Evolutionary conservation across 2,113 vertebrate species (phyloP).

Genomic region (Ginglymostoma cirratum): DNA sequence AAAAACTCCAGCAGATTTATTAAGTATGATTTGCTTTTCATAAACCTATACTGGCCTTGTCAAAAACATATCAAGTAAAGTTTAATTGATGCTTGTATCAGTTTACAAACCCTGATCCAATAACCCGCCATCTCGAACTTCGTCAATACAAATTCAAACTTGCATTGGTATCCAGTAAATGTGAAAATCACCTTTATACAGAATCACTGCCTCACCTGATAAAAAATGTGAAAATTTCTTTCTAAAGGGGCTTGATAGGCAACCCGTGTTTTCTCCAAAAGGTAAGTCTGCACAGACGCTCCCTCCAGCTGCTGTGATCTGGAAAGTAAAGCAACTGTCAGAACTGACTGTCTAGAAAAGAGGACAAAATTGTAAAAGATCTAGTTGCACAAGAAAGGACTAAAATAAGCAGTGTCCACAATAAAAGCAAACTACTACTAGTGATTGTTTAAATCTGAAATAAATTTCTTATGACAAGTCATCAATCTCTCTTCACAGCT

Average conservation of each 20-base stretch:
- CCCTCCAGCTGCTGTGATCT: constrained; percentile 81
- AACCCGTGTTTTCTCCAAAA: constrained; percentile 91
- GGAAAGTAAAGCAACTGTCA: constrained; percentile 23
- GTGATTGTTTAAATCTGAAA: not conserved
- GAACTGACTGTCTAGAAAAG: not conserved
- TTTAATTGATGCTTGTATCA: not conserved
- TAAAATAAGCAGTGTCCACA: not conserved
- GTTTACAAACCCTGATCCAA: not conserved
- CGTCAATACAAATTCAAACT: not conserved
- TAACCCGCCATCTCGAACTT: not conserved
- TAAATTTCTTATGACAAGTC: not conserved
- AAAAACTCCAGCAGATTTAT: too few species aligned
- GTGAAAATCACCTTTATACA: not conserved
- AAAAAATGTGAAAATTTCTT: constrained; percentile 97
- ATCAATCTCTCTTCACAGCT: not conserved
- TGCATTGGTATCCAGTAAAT: not conserved
- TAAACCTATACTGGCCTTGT: too few species aligned
- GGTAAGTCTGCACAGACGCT: constrained; percentile 85
- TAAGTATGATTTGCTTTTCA: too few species aligned
- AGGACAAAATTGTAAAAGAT: not conserved
- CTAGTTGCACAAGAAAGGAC: not conserved
- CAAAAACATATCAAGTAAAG: too few species aligned
- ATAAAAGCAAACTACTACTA: not conserved
- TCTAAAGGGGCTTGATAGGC: constrained; percentile 72
- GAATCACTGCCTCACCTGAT: constrained; percentile 63